These are phyloP conservation scores for Octopus bimaculoides DNA, from an alignment of 1,140 invertebrate genomes.

Conservation along the genomic window DNA sequence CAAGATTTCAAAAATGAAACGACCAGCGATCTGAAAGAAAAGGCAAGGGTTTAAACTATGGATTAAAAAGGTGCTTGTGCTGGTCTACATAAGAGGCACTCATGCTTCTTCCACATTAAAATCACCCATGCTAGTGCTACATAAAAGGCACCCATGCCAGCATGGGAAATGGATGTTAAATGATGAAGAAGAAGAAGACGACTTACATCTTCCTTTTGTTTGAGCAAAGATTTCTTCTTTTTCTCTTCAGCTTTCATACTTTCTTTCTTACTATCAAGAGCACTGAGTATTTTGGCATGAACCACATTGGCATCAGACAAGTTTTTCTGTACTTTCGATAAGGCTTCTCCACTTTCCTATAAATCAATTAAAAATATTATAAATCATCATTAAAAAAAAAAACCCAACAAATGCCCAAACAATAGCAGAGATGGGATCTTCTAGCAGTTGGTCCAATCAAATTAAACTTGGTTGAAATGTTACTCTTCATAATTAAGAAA, in stretches of 20 bases:
- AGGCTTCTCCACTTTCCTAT: constrained; percentile 68
- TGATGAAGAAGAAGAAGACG: too few relatives aligned
- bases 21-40: too few relatives aligned
- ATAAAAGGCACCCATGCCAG: too few relatives aligned
- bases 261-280: constrained; percentile 70
- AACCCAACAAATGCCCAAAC: background rate
- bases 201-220: constrained; percentile 66
- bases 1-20: too few relatives aligned
- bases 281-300: constrained; percentile 69
- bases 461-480: background rate
- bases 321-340: constrained; percentile 68
- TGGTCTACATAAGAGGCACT: too few relatives aligned
- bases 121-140: too few relatives aligned
- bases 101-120: too few relatives aligned
- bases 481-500: too few relatives aligned
- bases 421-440: background rate
- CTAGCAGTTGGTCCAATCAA: background rate
- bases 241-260: constrained; percentile 70
- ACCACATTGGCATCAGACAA: constrained; percentile 68
- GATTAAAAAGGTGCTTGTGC: too few relatives aligned
- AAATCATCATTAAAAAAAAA: background rate
- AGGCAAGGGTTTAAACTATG: too few relatives aligned
- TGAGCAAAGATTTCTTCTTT: constrained; percentile 68
- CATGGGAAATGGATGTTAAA: too few relatives aligned
- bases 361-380: constrained; percentile 8